Percentiles rank a stretch among this genome's conserved stretches.
Conservation (phyloP, 1,140 invertebrate species). For the Zeugodacus cucurbitae region DNA sequence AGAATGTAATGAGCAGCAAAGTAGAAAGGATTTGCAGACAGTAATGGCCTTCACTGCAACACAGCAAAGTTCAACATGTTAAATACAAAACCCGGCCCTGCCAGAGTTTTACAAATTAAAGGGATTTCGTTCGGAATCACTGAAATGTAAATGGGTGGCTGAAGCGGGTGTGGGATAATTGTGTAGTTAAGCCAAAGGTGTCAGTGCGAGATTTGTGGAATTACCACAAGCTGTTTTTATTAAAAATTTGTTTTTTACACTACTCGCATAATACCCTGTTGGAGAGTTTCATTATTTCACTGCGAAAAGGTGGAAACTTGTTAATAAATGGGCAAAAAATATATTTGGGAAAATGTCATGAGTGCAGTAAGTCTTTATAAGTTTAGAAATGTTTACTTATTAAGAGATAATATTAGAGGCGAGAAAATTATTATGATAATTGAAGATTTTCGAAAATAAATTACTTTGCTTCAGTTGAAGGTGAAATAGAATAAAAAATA, state of each 20-base stretch:
- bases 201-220: not conserved
- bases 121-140: not conserved
- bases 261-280: not conserved
- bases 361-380: not conserved
- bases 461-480: too few relatives aligned
- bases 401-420: too few relatives aligned
- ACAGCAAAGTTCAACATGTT: not conserved
- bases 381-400: not conserved
- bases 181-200: not conserved
- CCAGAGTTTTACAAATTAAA: not conserved
- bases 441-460: too few relatives aligned
- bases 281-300: not conserved
- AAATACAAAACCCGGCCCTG: not conserved
- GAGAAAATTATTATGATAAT: too few relatives aligned
- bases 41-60: not conserved
- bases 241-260: not conserved
- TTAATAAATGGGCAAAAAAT: not conserved
- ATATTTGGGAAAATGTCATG: not conserved
- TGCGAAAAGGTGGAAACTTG: not conserved
- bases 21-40: constrained; percentile 9
- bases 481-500: too few relatives aligned
- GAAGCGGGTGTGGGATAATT: not conserved
- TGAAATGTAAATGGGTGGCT: not conserved
- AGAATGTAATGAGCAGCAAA: not conserved
- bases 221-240: constrained; percentile 13